Conservation (phyloP, 2,113 vertebrate species). For the Archilochus colubris region DNA sequence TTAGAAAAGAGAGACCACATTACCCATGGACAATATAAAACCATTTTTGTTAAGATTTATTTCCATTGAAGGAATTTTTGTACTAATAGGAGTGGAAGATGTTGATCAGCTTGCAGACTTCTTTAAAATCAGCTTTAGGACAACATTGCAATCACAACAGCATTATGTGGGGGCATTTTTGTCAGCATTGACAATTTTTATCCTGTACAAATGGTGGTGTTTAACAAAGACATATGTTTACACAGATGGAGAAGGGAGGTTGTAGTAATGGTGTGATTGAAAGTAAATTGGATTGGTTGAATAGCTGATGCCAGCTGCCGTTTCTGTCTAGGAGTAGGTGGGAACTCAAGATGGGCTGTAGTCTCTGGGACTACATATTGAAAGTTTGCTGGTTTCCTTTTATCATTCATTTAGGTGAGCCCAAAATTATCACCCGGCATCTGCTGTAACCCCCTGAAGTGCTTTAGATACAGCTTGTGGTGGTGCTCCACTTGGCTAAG, state of each 20-base stretch:
- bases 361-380: background rate
- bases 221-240: constrained; percentile 63
- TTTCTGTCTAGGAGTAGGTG: constrained; percentile 61
- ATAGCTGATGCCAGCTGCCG: constrained; percentile 61
- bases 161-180: constrained; percentile 67
- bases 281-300: constrained; percentile 67
- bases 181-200: constrained; percentile 73
- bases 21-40: background rate
- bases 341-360: constrained; percentile 4
- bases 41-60: background rate
- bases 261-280: constrained; percentile 71
- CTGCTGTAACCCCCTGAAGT: background rate
- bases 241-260: constrained; percentile 68
- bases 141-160: constrained; percentile 64
- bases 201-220: constrained; percentile 66
- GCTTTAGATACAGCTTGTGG: background rate
- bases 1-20: background rate
- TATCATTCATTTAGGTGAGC: background rate
- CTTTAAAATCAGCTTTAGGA: constrained; percentile 57
- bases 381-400: background rate
- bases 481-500: background rate
- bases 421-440: background rate
- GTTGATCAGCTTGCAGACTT: constrained; percentile 46
- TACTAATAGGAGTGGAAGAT: constrained; percentile 19
- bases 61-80: background rate